Evolutionary conservation across 2,113 vertebrate species (phyloP).

Genomic region (Rhombomys opimus): DNA sequence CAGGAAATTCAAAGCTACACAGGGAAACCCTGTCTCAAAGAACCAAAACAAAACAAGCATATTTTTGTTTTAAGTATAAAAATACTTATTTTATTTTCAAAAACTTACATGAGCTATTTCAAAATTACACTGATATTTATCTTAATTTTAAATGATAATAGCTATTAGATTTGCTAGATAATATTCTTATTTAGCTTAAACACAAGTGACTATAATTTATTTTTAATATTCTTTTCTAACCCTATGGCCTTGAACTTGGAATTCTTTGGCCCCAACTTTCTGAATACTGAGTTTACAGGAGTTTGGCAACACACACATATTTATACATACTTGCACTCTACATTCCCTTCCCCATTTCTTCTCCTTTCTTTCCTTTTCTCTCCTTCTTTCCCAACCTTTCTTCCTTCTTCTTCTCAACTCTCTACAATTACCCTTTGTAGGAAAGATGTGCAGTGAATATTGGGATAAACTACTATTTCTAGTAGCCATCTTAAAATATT

Average conservation of each 20-base stretch:
- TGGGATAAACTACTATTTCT: slow-evolving; percentile 8
- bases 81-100: not conserved
- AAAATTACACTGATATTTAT: not conserved
- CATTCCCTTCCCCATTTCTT: accelerated
- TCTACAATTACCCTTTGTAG: not conserved
- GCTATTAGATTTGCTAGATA: not conserved
- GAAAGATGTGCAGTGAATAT: not conserved
- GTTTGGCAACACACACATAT: not conserved
- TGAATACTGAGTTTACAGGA: not conserved
- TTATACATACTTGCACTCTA: not conserved
- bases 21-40: too few relatives aligned
- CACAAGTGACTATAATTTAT: not conserved
- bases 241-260: not conserved
- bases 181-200: not conserved
- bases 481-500: not conserved
- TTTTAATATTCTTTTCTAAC: not conserved
- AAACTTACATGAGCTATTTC: not conserved
- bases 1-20: too few relatives aligned
- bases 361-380: too few relatives aligned
- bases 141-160: not conserved
- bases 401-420: too few relatives aligned
- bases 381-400: accelerated
- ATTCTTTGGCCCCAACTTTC: too few relatives aligned
- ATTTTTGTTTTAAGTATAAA: too few relatives aligned
- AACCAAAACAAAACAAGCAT: too few relatives aligned